Evolutionary conservation across 30 jellyfish, hydroid and myxozoan species (phyloP), one percentile per base, ranked within the genome.

Genomic region (Euphysa ruthae): DNA sequence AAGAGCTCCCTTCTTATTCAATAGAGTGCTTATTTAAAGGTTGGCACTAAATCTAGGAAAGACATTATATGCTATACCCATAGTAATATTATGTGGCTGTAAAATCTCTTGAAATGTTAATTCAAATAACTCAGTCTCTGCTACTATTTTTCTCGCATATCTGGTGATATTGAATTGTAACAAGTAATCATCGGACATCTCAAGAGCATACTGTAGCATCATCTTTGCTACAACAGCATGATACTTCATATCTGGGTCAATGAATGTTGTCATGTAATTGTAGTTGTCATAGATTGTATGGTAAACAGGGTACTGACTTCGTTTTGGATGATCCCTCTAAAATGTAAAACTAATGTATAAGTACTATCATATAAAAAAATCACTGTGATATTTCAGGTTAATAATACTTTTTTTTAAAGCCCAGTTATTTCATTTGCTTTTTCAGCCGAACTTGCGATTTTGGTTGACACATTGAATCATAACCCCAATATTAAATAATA

Each of bases 261-360:
- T 82, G 43, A 90, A 90, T 15, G 81, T 30, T 24, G 71, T 63
- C 93, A 74, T 63, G 93, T 93, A 90, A 35, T 77, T 75, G 75
- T 56, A 90, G 69, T 90, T 90, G 76, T 90, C 98, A 73, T 90
- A 84, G 8, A 90, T 82, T 20, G 95, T 60, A 49, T 90, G 98
- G 38, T 90, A 90, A 21, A 64, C 86, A 3, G 98, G 98, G 51
- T 81, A 90, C 19, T 58, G 60, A 5, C 28, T 2, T 46, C 60
- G 18, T 10, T 46, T 46, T n/a, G 60, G 6, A 46, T 46, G 60
- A 46, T 25, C 4, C 23, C 23, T 46, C 60, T 46, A n/a, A n/a
- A 46, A 46, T 46, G 8, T 46, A 46, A 46, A 46, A 46, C 2
- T 46, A 46, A 2, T 46, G 10, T 8, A 46, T 3, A 46, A n/a